Base-by-base conservation (phyloP, 2,113 vertebrate genomes). In the Diglossa brunneiventris region DNA sequence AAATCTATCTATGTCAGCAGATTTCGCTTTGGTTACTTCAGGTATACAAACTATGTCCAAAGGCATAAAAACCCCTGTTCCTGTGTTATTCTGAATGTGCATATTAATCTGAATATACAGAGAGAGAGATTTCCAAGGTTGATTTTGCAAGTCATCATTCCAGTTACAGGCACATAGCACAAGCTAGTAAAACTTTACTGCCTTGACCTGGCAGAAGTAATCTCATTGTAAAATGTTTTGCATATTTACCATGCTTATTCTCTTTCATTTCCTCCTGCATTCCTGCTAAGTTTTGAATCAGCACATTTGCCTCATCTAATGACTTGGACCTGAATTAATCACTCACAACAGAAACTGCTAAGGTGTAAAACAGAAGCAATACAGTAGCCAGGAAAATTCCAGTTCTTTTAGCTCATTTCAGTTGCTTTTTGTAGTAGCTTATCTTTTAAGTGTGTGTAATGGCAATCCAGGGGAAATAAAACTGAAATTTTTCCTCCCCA, bases 321-420 rank as follows among this genome's bases (percentile, higher is more conserved):
- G 13, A 63, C 42, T 74, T 74, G 47, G 52, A 49, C 42, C 61
- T 83, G 52, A 89, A 78, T 92, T 86, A 94, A 89, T 93, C 10
- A 89, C 74, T 94, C 52, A 84, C 76, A 83, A 39, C 19, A 39
- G 31, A 55, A 70, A 73, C 50, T 78, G 37, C 50, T 41, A 63
- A 64, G 24, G 83, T 92, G 91, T 95, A 87, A 78, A 81, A 53
- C 72, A 95, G 85, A 77, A 94, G 86, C 47, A 41, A 64, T 55
- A 50, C 35, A 50, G 79, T 89, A 90, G 83, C 86, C 63, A 83
- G 58, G 62, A 49, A 66, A 81, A 63, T 24, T 47, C 46, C 12
- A 1, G 3, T 63, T 62, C 39, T 59, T 76, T 64, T 28, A 55
- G 42, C n/a, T 74, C 14, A 44, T 59, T 42, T 83, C n/a, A 44